phyloP scores from a whole-genome alignment of 2,888 invertebrate species.

The Drosophila fulvimacula region DNA sequence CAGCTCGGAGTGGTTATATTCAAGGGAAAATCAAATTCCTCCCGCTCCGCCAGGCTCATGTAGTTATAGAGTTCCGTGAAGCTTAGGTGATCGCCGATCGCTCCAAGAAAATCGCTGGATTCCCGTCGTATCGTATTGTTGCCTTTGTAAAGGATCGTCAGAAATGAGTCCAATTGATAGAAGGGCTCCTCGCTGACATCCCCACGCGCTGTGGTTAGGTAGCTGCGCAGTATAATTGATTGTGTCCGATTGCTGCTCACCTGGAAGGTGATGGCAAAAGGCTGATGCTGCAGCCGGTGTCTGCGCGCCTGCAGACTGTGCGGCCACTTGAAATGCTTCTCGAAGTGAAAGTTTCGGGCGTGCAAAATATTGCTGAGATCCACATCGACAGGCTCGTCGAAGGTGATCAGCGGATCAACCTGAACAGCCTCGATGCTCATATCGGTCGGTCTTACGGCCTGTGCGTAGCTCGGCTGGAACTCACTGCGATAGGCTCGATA shows the following conservation, averaged over 20 bases:
- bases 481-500: constrained; percentile 86
- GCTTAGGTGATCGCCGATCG: constrained; percentile 86
- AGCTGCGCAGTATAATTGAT: constrained; percentile 87
- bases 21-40: constrained; percentile 83
- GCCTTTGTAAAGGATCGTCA: constrained; percentile 86
- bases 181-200: constrained; percentile 35
- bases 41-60: constrained; percentile 84
- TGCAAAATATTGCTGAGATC: constrained; percentile 85
- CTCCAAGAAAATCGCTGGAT: constrained; percentile 69
- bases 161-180: constrained; percentile 87
- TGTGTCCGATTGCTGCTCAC: constrained; percentile 86
- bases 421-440: constrained; percentile 87
- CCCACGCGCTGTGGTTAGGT: constrained; percentile 84
- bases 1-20: constrained; percentile 85
- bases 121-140: constrained; percentile 76
- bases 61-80: constrained; percentile 84
- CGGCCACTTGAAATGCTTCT: constrained; percentile 56
- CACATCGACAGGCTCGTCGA: constrained; percentile 87
- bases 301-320: constrained; percentile 42
- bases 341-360: constrained; percentile 42
- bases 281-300: constrained; percentile 83
- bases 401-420: constrained; percentile 88
- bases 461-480: constrained; percentile 86
- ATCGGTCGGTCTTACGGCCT: constrained; percentile 86
- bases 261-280: constrained; percentile 87